phyloP scores from a whole-genome alignment of 2,113 vertebrate species.

The Silurus asotus region DNA sequence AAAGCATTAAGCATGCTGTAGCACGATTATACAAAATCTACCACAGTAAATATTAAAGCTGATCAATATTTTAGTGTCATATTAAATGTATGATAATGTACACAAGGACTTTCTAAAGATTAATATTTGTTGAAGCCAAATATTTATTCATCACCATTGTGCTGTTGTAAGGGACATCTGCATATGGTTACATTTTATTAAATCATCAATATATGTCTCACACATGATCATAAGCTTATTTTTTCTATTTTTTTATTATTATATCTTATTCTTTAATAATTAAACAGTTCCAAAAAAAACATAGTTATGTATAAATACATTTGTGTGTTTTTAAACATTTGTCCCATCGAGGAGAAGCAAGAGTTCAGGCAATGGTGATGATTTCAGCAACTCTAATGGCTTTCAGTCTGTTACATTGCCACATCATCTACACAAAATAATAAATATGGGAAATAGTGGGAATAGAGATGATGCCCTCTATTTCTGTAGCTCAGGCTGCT shows the following conservation, averaged over 20 bases:
- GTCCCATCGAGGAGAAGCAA: background rate
- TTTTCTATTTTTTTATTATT: too few species aligned
- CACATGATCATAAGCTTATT: background rate
- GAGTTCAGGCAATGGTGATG: background rate
- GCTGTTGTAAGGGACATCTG: constrained; percentile 1
- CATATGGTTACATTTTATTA: background rate
- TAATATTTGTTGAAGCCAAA: background rate
- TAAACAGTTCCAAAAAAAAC: too few species aligned
- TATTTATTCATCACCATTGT: background rate
- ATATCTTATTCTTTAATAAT: too few species aligned
- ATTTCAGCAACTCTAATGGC: background rate
- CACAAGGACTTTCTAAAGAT: background rate
- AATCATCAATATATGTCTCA: background rate
- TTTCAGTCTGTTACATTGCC: background rate
- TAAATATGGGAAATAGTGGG: background rate
- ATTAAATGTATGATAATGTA: background rate
- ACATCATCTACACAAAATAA: background rate
- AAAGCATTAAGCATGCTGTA: background rate
- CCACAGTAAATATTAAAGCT: background rate
- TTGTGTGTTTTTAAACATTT: background rate
- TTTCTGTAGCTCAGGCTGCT: background rate
- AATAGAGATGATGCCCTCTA: constrained; percentile 27
- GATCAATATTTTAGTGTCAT: background rate
- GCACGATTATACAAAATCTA: background rate
- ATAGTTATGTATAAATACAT: background rate